Percentiles rank a stretch among this genome's conserved stretches.
Evolutionary conservation across 2,797 vertebrate species (phyloP).

Genomic region (Muscicapa striata): DNA sequence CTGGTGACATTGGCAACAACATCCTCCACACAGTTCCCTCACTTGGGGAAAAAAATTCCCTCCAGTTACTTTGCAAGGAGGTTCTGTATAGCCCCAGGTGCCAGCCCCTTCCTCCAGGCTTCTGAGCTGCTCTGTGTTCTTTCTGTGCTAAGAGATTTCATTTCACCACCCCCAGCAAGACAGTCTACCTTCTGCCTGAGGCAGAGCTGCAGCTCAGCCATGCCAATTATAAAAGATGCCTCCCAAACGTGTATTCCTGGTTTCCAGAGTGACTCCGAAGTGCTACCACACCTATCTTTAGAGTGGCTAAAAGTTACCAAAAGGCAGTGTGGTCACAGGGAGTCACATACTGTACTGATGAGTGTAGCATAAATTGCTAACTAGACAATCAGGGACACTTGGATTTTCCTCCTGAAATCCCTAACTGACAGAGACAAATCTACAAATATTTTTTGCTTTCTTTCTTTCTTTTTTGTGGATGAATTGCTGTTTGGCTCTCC

Average conservation of each 20-base stretch:
- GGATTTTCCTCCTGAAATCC: background rate
- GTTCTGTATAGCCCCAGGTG: background rate
- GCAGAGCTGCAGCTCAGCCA: constrained; percentile 46
- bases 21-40: background rate
- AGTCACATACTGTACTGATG: background rate
- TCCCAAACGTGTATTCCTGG: constrained; percentile 66
- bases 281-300: constrained; percentile 47
- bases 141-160: constrained; percentile 26
- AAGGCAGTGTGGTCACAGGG: constrained; percentile 18
- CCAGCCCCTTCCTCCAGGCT: constrained; percentile 22
- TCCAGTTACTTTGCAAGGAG: background rate
- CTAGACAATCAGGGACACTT: background rate
- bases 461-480: background rate
- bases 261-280: constrained; percentile 47
- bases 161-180: constrained; percentile 38
- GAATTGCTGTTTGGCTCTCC: background rate
- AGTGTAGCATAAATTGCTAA: background rate
- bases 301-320: constrained; percentile 31
- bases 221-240: constrained; percentile 65
- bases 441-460: background rate
- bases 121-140: background rate
- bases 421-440: background rate
- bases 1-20: background rate
- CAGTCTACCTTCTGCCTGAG: constrained; percentile 46
- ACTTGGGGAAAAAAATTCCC: background rate